These are phyloP conservation scores for Babyrousa celebensis DNA, from an alignment of 2,797 vertebrate genomes.

Conservation along the genomic window DNA sequence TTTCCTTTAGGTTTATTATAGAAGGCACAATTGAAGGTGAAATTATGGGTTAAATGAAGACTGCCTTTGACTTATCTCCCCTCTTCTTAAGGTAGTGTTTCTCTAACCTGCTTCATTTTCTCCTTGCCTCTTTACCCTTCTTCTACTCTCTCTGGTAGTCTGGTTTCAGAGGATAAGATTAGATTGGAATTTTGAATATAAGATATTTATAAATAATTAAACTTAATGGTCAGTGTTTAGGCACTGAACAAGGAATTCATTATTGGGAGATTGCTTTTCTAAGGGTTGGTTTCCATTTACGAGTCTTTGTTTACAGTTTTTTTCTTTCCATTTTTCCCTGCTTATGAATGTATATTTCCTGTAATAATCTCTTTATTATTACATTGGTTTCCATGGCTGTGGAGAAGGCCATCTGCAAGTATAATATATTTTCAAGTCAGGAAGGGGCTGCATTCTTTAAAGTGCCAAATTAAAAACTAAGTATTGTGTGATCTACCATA, in stretches of 20 bases:
- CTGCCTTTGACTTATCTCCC: not conserved
- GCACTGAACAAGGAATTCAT: not conserved
- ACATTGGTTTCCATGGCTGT: not conserved
- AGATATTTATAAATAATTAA: not conserved
- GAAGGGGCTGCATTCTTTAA: conserved; percentile 29
- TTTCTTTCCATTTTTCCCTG: not conserved
- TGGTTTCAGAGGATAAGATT: not conserved
- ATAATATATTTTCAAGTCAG: conserved; percentile 22
- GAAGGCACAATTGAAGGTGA: not conserved
- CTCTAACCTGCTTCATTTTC: not conserved
- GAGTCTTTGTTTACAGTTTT: not conserved
- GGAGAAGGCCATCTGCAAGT: not conserved
- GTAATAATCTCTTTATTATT: not conserved
- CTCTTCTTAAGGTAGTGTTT: not conserved
- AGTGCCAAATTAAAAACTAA: not conserved
- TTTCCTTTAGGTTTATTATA: not conserved
- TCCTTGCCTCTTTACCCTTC: not conserved
- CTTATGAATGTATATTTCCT: conserved; percentile 6
- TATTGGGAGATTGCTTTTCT: not conserved
- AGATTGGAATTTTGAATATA: not conserved
- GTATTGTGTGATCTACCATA: not conserved
- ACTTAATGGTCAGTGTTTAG: not conserved
- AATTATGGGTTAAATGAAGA: not conserved
- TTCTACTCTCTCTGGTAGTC: not conserved
- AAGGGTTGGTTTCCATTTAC: not conserved